Conservation (phyloP, 2,113 vertebrate genomes). For the Notechis scutatus region DNA sequence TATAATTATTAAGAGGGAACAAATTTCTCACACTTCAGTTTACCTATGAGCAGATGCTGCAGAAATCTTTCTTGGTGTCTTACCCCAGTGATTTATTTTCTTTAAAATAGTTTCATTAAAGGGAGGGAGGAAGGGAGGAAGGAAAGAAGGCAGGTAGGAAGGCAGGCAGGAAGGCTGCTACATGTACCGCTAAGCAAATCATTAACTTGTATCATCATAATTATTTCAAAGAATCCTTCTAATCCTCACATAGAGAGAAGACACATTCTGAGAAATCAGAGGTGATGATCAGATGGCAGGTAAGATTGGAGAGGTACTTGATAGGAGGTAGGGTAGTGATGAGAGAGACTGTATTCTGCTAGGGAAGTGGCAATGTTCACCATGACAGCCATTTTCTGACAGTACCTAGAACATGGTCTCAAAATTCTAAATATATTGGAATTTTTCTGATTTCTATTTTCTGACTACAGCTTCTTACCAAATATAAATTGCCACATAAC, state of each 20-base stretch:
- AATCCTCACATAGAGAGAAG: neutral
- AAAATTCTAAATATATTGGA: neutral
- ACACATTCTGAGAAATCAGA: neutral
- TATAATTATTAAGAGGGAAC: neutral
- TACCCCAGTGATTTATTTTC: neutral
- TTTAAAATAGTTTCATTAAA: neutral
- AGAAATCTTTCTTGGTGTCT: neutral
- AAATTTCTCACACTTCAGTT: neutral
- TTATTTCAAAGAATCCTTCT: neutral
- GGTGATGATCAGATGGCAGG: too few relatives aligned
- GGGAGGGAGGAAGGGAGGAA: too few relatives aligned
- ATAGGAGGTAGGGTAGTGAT: neutral
- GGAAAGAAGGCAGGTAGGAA: neutral
- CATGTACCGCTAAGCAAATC: neutral
- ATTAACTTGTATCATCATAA: neutral
- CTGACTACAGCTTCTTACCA: neutral
- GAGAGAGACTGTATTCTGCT: neutral
- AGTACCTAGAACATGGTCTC: neutral
- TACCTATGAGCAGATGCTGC: neutral
- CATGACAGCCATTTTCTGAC: neutral
- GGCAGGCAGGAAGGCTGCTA: too few relatives aligned
- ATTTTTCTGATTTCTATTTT: neutral
- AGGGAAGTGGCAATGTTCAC: neutral
- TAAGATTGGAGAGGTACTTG: neutral
- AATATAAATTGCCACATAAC: neutral